A percentile compares a stretch with the other conserved stretches of the same genome.
phyloP scores from a whole-genome alignment of 2,113 vertebrate species.

The Canis aureus region DNA sequence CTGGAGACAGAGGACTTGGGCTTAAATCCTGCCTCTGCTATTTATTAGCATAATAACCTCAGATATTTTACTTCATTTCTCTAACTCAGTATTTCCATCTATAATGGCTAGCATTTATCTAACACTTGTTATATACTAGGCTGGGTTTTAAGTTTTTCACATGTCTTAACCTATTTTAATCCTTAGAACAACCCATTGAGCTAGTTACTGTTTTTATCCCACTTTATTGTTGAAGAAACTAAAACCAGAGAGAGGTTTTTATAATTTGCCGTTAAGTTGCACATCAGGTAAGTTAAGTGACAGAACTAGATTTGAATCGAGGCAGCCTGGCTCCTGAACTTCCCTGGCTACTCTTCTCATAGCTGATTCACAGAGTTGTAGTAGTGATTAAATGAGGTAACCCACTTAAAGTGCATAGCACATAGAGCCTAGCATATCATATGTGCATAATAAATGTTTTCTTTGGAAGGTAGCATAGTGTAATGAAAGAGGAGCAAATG shows the following conservation, averaged over 20 bases:
- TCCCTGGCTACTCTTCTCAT: not conserved
- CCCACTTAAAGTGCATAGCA: not conserved
- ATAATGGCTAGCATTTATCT: slow-evolving; percentile 37
- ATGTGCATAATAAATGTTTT: not conserved
- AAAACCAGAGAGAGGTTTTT: slow-evolving; percentile 14
- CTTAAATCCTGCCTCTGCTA: not conserved
- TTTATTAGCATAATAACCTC: not conserved
- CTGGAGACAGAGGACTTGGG: not conserved
- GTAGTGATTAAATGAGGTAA: slow-evolving; percentile 19
- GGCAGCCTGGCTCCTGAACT: not conserved
- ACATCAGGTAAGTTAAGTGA: not conserved
- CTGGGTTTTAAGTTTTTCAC: not conserved
- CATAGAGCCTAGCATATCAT: not conserved
- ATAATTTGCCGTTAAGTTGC: not conserved
- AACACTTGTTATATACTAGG: not conserved
- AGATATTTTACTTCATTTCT: slow-evolving; percentile 27
- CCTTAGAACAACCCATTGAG: slow-evolving; percentile 33
- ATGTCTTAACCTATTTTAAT: slow-evolving; percentile 21
- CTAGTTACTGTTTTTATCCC: not conserved
- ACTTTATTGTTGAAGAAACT: slow-evolving; percentile 3
- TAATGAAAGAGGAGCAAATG: not conserved
- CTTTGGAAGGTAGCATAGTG: not conserved
- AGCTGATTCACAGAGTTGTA: not conserved
- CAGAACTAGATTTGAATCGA: not conserved
- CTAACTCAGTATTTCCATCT: slow-evolving; percentile 19